Percentiles rank a stretch among this genome's conserved stretches.
Conservation (phyloP, 2,888 invertebrate species). For the Cosmia trapezina region DNA sequence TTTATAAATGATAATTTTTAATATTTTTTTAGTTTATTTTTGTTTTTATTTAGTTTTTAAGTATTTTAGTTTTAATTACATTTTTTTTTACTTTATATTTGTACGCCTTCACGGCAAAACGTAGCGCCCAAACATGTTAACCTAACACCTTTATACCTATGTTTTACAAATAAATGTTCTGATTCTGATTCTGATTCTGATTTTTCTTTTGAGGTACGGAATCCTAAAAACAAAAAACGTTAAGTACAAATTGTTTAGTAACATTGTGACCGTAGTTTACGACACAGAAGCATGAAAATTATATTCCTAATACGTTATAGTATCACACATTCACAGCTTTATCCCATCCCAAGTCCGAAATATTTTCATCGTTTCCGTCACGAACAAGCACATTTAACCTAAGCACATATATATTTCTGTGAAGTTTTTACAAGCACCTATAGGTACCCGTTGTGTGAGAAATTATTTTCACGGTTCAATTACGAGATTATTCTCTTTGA, state of each 20-base stretch:
- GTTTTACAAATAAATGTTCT: no score
- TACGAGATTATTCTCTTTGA: slow-evolving; percentile 54
- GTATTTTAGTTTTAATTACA: no score
- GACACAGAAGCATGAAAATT: background rate
- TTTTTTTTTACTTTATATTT: no score
- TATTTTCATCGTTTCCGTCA: background rate
- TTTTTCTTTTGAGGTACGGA: no score
- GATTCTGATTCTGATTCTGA: no score
- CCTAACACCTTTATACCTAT: no score
- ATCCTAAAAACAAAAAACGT: background rate
- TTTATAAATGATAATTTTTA: no score
- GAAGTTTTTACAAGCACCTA: no score
- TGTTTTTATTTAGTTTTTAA: no score
- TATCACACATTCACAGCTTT: background rate
- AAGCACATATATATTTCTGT: background rate
- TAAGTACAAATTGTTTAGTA: background rate
- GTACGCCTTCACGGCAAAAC: no score
- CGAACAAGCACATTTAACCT: background rate
- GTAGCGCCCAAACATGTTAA: no score
- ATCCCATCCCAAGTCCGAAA: background rate
- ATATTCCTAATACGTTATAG: background rate
- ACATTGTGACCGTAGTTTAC: background rate
- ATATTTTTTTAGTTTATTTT: no score
- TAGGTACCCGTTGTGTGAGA: background rate
- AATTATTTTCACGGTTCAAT: slow-evolving; percentile 51